phyloP scores from a whole-genome alignment of 2,888 invertebrate species.

The Penaeus monodon region DNA sequence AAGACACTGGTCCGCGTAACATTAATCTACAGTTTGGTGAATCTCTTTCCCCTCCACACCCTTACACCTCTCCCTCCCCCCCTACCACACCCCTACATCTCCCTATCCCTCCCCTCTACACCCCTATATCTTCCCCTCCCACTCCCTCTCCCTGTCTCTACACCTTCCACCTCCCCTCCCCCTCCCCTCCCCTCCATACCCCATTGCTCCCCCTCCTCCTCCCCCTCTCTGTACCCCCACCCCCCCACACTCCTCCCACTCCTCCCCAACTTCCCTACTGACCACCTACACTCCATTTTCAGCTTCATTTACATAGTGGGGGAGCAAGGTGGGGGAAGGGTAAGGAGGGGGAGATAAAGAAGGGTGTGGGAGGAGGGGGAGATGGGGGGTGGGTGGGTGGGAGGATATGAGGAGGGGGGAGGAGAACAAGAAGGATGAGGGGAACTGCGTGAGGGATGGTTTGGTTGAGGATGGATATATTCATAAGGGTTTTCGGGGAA shows the following conservation, averaged over 20 bases:
- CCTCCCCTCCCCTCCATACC: too few species aligned
- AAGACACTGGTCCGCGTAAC: background rate
- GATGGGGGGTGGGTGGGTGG: background rate
- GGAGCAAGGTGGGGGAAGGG: background rate
- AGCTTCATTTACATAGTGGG: constrained; percentile 5
- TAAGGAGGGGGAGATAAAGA: background rate
- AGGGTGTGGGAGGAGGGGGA: background rate
- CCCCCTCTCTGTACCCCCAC: background rate
- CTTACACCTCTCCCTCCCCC: too few species aligned
- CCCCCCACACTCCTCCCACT: too few species aligned
- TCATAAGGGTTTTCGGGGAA: too few species aligned
- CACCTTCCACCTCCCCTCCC: background rate
- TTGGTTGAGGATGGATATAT: background rate
- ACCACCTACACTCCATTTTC: constrained; percentile 14
- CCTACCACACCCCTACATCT: too few species aligned
- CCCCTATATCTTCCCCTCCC: background rate
- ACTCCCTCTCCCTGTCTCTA: background rate
- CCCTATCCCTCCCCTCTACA: too few species aligned
- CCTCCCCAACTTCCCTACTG: background rate
- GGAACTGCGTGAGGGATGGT: background rate
- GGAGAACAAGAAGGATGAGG: constrained; percentile 6
- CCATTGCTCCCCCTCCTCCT: too few species aligned
- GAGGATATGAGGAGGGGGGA: background rate
- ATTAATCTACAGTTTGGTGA: background rate
- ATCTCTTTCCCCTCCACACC: background rate